Evolutionary conservation across 2,888 invertebrate species (phyloP).

Genomic region (Eupithecia tripunctaria): DNA sequence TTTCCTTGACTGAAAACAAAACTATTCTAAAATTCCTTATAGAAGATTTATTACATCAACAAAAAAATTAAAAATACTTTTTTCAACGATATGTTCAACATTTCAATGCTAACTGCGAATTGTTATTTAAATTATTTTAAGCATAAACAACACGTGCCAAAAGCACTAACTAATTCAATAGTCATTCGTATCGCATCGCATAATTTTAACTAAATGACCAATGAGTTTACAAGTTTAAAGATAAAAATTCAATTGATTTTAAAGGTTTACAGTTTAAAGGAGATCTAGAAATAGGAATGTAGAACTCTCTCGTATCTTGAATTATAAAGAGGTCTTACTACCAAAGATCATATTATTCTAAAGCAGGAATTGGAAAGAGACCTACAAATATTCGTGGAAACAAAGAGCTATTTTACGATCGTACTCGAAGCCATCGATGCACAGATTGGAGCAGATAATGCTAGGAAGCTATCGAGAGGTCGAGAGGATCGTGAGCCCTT

Average conservation of each 20-base stretch:
- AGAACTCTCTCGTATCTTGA: not conserved
- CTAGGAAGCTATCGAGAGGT: conserved; percentile 59
- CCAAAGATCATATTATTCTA: not conserved
- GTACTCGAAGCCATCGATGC: conserved; percentile 20
- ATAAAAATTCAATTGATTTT: not conserved
- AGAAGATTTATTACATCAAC: not conserved
- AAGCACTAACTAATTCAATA: not conserved
- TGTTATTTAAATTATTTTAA: not conserved
- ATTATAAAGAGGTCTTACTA: not conserved
- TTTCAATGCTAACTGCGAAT: conserved; percentile 3
- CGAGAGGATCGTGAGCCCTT: conserved; percentile 65
- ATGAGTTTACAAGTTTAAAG: not conserved
- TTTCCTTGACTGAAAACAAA: not conserved
- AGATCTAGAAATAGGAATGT: not conserved
- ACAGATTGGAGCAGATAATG: conserved; percentile 50
- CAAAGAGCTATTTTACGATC: conserved; percentile 24
- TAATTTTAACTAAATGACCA: not conserved
- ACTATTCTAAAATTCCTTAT: not conserved
- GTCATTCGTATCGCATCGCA: not conserved
- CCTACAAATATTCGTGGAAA: conserved; percentile 20
- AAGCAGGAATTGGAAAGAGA: not conserved
- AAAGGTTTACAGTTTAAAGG: not conserved
- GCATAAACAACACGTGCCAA: conserved; percentile 2
- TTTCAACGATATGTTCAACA: not conserved
- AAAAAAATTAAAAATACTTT: not conserved